Conservation (phyloP, 2,113 vertebrate species). For the Nipponia nippon region DNA sequence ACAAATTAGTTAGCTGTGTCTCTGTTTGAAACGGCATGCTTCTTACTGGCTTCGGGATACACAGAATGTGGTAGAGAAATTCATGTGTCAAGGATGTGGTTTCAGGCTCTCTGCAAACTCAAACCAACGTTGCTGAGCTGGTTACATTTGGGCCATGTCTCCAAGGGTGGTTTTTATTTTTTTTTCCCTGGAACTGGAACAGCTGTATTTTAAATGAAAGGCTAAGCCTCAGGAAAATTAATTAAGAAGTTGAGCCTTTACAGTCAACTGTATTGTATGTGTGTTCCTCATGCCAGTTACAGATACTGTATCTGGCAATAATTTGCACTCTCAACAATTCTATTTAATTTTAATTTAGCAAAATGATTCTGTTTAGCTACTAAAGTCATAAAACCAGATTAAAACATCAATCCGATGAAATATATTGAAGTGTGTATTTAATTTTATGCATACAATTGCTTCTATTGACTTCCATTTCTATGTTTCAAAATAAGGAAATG, state of each 20-base stretch:
- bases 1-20: not conserved
- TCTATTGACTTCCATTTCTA: constrained; percentile 16
- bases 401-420: constrained; percentile 37
- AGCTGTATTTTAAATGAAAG: constrained; percentile 53
- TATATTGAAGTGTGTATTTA: constrained; percentile 11
- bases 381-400: constrained; percentile 49
- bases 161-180: not conserved
- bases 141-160: not conserved
- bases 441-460: not conserved
- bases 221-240: constrained; percentile 53
- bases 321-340: constrained; percentile 50
- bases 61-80: not conserved
- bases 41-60: not conserved
- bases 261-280: constrained; percentile 37
- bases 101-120: constrained; percentile 36
- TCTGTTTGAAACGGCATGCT: not conserved
- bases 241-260: constrained; percentile 47
- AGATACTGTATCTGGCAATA: constrained; percentile 54
- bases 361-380: constrained; percentile 47
- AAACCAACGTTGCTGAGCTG: not conserved
- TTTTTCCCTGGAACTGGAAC: not conserved
- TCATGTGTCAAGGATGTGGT: not conserved
- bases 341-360: constrained; percentile 47
- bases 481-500: not conserved
- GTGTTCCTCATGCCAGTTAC: not conserved